Percentiles rank a stretch among this genome's conserved stretches.
Conservation (phyloP, 2,888 invertebrate species). For the Meiosimyza decipiens region DNA sequence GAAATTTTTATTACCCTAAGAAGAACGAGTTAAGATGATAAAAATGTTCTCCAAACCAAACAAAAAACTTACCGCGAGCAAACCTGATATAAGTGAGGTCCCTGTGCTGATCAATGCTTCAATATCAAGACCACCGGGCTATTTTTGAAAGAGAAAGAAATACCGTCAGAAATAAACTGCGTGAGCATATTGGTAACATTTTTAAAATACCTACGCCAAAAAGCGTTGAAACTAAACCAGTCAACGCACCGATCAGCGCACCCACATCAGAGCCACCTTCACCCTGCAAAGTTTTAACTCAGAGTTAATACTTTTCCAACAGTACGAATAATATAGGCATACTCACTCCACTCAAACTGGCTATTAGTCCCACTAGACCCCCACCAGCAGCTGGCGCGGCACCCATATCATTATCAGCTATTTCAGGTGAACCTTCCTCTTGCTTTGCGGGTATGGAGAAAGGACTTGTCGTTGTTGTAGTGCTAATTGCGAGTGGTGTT, state of each 20-base stretch:
- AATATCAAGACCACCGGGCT: constrained; percentile 65
- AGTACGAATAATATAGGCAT: neutral
- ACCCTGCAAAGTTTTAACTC: constrained; percentile 52
- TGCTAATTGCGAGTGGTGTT: constrained; percentile 2
- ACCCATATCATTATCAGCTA: constrained; percentile 34
- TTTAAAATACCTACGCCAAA: constrained; percentile 60
- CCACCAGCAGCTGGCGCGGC: constrained; percentile 47
- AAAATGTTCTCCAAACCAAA: neutral
- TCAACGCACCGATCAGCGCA: constrained; percentile 64
- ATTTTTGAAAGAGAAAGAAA: neutral
- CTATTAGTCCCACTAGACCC: constrained; percentile 63
- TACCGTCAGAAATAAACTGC: neutral
- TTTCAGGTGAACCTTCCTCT: constrained; percentile 43
- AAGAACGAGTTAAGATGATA: neutral
- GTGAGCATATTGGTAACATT: neutral
- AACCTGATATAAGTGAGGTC: constrained; percentile 61
- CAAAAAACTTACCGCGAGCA: constrained; percentile 53
- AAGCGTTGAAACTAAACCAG: constrained; percentile 62
- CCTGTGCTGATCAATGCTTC: constrained; percentile 60
- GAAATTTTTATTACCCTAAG: constrained; percentile 64
- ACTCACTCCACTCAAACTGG: constrained; percentile 65
- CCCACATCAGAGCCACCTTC: constrained; percentile 66
- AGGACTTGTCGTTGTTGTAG: constrained; percentile 22
- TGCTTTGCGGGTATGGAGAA: constrained; percentile 44
- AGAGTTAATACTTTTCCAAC: neutral